Base-by-base conservation (phyloP, 2,888 invertebrate genomes). In the Euproctis similis region DNA sequence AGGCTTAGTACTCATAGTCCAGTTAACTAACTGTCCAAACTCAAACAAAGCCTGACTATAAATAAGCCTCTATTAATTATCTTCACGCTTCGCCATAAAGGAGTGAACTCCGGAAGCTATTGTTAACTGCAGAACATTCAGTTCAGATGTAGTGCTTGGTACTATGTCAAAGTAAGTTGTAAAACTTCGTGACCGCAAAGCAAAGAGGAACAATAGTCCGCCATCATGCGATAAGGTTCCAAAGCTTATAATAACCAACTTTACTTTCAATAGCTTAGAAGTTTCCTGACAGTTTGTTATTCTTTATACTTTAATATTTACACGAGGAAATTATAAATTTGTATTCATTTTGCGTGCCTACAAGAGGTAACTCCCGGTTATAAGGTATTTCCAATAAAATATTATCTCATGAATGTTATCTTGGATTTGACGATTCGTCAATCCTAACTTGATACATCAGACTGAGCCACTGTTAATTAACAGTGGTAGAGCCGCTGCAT, bases 231-330 rank as follows among this genome's bases (percentile, higher is more conserved):
- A 68, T 53, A 64, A 52, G 56, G 62, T 68, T 61, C 55, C 46
- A 64, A 24, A 34, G 65, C 53, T 66, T 63, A 63, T 63, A 63
- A 65, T 62, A 57, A 60, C 49, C 51, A 50, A 48, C 48, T 52
- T 52, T 39, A 54, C 58, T 63, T 61, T 60, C 47, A 50, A 53
- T 48, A 54, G 50, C 21, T 30, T 1, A 19, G 22, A 50, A n/a
- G n/a, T n/a, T n/a, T n/a, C n/a, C n/a, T n/a, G n/a, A n/a, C n/a
- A n/a, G n/a, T n/a, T n/a, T n/a, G n/a, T n/a, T n/a, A n/a, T n/a
- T n/a, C n/a, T n/a, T n/a, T n/a, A n/a, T n/a, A n/a, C n/a, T n/a
- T n/a, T n/a, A n/a, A n/a, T n/a, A n/a, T n/a, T n/a, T n/a, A n/a
- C n/a, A n/a, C n/a, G n/a, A n/a, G n/a, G n/a, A n/a, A n/a, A n/a